Percentiles rank a stretch among this genome's conserved stretches.
These are phyloP conservation scores for Corythoichthys intestinalis DNA, from an alignment of 2,113 vertebrate genomes.

Conservation along the genomic window DNA sequence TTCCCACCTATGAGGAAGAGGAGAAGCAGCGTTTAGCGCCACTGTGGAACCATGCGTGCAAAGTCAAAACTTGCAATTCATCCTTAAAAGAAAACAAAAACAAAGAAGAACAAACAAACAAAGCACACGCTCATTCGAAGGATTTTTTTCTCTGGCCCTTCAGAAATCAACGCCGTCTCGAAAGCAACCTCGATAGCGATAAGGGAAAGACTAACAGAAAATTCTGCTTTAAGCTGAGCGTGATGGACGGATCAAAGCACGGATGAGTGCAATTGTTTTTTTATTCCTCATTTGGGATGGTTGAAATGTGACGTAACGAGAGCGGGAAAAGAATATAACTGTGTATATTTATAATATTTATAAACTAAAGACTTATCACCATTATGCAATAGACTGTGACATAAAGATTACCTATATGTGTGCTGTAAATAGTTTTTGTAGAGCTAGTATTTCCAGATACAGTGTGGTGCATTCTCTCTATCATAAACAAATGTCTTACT, in stretches of 20 bases:
- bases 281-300: conserved; percentile 70
- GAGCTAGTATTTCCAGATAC: conserved; percentile 81
- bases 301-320: conserved; percentile 64
- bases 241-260: conserved; percentile 41
- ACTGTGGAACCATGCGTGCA: conserved; percentile 72
- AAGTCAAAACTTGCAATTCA: conserved; percentile 52
- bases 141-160: conserved; percentile 46
- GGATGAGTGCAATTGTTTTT: conserved; percentile 68
- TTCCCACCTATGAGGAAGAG: conserved; percentile 46
- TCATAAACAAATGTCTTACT: conserved; percentile 87
- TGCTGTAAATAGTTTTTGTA: conserved; percentile 95
- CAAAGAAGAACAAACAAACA: conserved; percentile 10
- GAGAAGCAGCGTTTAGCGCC: conserved; percentile 71
- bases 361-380: conserved; percentile 83
- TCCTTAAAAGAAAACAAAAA: conserved; percentile 53
- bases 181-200: conserved; percentile 69
- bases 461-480: conserved; percentile 85
- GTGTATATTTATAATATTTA: conserved; percentile 84
- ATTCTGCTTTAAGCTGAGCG: conserved; percentile 60
- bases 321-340: conserved; percentile 46
- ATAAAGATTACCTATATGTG: conserved; percentile 85
- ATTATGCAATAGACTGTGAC: conserved; percentile 84
- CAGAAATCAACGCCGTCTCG: conserved; percentile 35
- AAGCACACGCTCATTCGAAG: conserved; percentile 42
- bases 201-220: conserved; percentile 68